Evolutionary conservation across 2,113 vertebrate genomes (phyloP).

Genomic region (Dasyprocta punctata): DNA sequence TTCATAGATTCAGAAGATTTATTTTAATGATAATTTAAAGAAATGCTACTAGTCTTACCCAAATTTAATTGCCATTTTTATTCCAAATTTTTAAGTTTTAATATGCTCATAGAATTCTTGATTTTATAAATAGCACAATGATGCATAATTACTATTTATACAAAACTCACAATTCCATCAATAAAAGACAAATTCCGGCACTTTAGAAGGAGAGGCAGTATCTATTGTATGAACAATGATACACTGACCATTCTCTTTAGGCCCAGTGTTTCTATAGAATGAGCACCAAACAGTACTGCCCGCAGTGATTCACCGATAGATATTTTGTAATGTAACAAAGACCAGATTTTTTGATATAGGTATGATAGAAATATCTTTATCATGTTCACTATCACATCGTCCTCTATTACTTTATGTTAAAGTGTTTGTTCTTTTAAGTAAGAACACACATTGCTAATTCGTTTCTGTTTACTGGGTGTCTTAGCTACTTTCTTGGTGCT

Average conservation of each 20-base stretch:
- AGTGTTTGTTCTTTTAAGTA: background rate
- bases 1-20: background rate
- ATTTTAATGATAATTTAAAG: background rate
- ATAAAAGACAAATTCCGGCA: background rate
- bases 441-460: background rate
- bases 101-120: background rate
- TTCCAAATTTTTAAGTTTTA: background rate
- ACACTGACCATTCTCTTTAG: background rate
- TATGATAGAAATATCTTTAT: background rate
- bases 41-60: background rate
- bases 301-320: background rate
- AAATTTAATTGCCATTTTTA: background rate
- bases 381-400: background rate
- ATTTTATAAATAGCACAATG: background rate
- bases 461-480: background rate
- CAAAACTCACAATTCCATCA: background rate
- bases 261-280: background rate
- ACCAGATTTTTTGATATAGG: fast-evolving
- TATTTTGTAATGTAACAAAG: too few species aligned
- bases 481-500: background rate
- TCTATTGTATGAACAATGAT: background rate
- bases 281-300: background rate
- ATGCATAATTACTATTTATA: background rate
- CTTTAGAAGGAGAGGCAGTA: background rate
- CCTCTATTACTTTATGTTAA: background rate